Percentiles rank a stretch among this genome's conserved stretches.
Conservation (phyloP, 1,140 invertebrate genomes). For the Drosophila prosaltans region DNA sequence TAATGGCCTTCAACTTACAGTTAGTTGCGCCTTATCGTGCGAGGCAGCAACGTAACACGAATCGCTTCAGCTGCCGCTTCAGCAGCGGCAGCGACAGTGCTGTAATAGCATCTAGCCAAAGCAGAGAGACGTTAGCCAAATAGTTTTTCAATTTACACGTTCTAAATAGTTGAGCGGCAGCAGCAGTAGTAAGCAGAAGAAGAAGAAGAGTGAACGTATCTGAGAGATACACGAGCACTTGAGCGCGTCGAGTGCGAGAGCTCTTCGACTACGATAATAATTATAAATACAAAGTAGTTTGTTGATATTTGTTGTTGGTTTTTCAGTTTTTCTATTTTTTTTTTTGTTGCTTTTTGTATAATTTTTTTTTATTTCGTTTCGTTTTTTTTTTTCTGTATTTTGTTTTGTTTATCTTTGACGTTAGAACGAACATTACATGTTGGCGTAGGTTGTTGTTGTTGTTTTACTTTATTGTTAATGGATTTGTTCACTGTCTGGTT, state of each 20-base stretch:
- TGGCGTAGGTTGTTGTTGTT: constrained; percentile 68
- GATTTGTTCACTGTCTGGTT: constrained; percentile 26
- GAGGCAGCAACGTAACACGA: constrained; percentile 46
- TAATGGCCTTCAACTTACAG: constrained; percentile 80
- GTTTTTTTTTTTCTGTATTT: constrained; percentile 60
- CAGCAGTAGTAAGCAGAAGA: constrained; percentile 18
- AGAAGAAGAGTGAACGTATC: constrained; percentile 35
- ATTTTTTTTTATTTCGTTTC: constrained; percentile 57
- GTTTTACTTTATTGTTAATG: constrained; percentile 22
- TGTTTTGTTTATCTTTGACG: constrained; percentile 74
- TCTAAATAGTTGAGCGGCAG: constrained; percentile 63
- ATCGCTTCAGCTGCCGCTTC: neutral
- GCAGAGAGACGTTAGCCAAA: constrained; percentile 38
- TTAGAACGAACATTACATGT: constrained; percentile 82
- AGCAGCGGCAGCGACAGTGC: constrained; percentile 25
- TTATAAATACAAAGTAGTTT: constrained; percentile 81
- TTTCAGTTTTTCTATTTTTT: constrained; percentile 36
- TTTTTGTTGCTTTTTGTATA: constrained; percentile 55
- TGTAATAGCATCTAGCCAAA: constrained; percentile 4
- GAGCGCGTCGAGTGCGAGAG: constrained; percentile 9
- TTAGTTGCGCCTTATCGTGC: constrained; percentile 75
- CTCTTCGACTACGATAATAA: constrained; percentile 64
- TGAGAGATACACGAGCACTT: constrained; percentile 64
- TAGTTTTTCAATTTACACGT: constrained; percentile 79
- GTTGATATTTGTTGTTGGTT: constrained; percentile 73